Evolutionary conservation across 2,888 invertebrate species (phyloP), one percentile per base, ranked within the genome.

Genomic region (Lydus trimaculatus): DNA sequence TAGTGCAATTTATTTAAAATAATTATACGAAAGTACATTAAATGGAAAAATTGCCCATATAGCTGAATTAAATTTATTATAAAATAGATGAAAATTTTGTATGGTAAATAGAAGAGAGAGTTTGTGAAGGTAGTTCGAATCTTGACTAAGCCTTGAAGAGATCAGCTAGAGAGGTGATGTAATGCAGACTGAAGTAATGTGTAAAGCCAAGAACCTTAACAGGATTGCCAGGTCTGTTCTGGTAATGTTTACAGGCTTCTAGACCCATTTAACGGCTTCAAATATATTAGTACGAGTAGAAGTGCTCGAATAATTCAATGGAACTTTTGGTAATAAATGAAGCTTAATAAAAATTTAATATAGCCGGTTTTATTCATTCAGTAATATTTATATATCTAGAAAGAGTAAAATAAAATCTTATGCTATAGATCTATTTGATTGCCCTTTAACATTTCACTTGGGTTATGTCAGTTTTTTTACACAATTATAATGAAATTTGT

Each of bases 171-270:
- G 65, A 69, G 63, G 69, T 66, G 69, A 61, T 63, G 60, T 69
- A 66, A 69, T 66, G 66, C 69, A 66, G 66, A 28, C 65, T 43
- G 65, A 66, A 58, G 69, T 66, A 58, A 69, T 58, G 69, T 69
- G 69, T 64, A 69, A 69, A 69, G 65, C 69, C 64, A 66, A 69
- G 69, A 63, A 65, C 69, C 69, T 66, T 61, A 69, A 69, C 69
- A 69, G 66, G 66, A 66, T 69, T 65, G 63, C 28, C 63, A 60
- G 43, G 59, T 66, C 61, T 65, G 66, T 69, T 63, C 63, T 62
- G 15, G 39, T 63, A 69, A 66, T 69, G 61, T 66, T 66, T 69
- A 66, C 39, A 31, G 59, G 39, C 25, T 62, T 39, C 63, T 11
- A 31, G 31, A 39, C 23, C 31, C 61, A 61, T 36, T 61, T 36